A percentile compares a stretch with the other conserved stretches of the same genome.
Conservation (phyloP, 2,797 vertebrate genomes). For the Gobionotothen gibberifrons region DNA sequence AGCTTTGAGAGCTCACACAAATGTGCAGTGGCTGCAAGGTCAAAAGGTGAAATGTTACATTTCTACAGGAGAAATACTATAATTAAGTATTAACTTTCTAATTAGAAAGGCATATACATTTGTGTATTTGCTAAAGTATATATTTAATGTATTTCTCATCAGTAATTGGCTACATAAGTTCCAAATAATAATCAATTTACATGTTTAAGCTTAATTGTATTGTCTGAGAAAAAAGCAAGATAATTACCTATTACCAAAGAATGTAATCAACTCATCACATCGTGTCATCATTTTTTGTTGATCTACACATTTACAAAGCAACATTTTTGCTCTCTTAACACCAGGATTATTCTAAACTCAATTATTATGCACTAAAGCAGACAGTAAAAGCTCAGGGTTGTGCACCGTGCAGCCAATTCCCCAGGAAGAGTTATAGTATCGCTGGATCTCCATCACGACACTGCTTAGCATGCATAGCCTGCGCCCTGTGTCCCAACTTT, state of each 20-base stretch:
- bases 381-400: background rate
- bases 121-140: background rate
- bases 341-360: background rate
- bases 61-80: background rate
- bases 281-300: background rate
- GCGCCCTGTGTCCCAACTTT: constrained; percentile 3
- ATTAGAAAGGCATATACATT: background rate
- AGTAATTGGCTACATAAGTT: background rate
- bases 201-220: too few species aligned
- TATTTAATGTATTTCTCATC: background rate
- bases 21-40: constrained; percentile 11
- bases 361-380: constrained; percentile 18
- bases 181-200: too few species aligned
- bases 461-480: constrained; percentile 41
- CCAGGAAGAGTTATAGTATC: constrained; percentile 17
- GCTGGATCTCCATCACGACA: constrained; percentile 23
- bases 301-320: background rate
- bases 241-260: background rate
- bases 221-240: background rate
- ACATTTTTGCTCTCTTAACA: background rate
- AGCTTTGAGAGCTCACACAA: constrained; percentile 11
- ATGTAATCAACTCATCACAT: background rate
- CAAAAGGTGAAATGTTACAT: background rate
- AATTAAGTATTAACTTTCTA: background rate
- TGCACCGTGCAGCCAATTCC: constrained; percentile 8